These are phyloP conservation scores for Todus mexicanus DNA, from an alignment of 2,797 vertebrate species.

Conservation along the genomic window DNA sequence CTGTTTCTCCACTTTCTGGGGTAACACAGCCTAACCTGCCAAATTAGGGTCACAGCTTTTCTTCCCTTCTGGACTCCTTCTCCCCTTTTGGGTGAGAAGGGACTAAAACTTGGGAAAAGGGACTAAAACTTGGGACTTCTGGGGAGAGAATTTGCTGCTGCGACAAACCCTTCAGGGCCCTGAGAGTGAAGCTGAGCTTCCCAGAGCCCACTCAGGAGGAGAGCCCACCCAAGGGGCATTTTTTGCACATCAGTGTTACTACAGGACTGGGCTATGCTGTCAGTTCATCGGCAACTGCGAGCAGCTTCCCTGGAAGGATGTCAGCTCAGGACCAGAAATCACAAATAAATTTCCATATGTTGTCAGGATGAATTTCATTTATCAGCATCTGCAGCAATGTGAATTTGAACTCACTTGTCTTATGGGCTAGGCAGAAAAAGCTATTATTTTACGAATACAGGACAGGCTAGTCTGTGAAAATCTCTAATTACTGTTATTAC, in stretches of 20 bases:
- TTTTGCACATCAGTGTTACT: not conserved
- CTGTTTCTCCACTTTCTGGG: not conserved
- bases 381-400: slow-evolving; percentile 15
- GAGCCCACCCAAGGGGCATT: not conserved
- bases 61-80: not conserved
- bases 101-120: not conserved
- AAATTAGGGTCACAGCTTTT: not conserved
- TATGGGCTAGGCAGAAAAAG: not conserved
- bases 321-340: slow-evolving; percentile 2
- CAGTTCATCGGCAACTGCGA: not conserved
- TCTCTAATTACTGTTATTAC: not conserved
- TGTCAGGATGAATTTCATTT: slow-evolving; percentile 29
- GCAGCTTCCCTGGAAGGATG: slow-evolving; percentile 3
- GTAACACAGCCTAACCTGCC: not conserved
- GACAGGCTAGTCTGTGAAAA: not conserved
- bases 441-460: slow-evolving; percentile 8
- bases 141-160: not conserved
- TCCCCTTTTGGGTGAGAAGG: not conserved
- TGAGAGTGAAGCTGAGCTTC: not conserved
- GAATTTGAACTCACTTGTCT: slow-evolving; percentile 6
- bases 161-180: not conserved
- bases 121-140: not conserved
- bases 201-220: not conserved
- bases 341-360: slow-evolving; percentile 25
- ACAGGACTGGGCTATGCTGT: not conserved